Conservation (phyloP, 2,888 invertebrate species). For the Oscheius onirici region DNA sequence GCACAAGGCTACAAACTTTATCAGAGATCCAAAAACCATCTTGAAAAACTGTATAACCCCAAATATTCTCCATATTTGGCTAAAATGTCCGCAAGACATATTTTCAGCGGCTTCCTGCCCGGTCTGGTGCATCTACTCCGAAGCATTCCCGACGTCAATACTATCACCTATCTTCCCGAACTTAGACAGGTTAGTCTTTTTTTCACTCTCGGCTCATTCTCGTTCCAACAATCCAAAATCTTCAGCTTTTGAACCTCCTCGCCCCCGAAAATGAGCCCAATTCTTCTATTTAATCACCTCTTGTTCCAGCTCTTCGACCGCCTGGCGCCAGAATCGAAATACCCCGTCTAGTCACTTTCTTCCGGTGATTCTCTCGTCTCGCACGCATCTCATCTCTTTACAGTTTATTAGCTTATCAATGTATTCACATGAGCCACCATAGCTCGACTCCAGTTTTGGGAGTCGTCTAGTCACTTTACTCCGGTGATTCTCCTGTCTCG, state of each 20-base stretch:
- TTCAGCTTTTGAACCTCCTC: constrained; percentile 7
- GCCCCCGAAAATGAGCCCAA: background rate
- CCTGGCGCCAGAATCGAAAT: constrained; percentile 69
- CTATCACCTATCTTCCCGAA: constrained; percentile 87
- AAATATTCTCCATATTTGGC: constrained; percentile 29
- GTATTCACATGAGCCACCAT: too few relatives aligned
- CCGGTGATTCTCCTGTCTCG: background rate
- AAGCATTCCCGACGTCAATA: constrained; percentile 89
- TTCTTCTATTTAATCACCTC: background rate
- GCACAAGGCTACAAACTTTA: too few relatives aligned
- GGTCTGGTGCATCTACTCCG: constrained; percentile 93
- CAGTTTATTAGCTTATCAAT: too few relatives aligned
- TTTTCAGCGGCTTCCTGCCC: constrained; percentile 94
- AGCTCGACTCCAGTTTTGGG: too few relatives aligned
- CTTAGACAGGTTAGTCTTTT: constrained; percentile 80
- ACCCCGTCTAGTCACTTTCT: constrained; percentile 63
- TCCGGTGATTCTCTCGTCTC: background rate
- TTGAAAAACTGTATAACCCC: too few relatives aligned
- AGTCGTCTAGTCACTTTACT: too few relatives aligned
- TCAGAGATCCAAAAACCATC: too few relatives aligned
- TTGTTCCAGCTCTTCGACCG: constrained; percentile 62
- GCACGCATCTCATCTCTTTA: too few relatives aligned
- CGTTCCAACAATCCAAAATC: background rate
- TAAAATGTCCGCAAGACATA: too few relatives aligned
- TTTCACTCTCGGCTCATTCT: constrained; percentile 6